Base-by-base conservation (phyloP, 2,797 vertebrate species). In the Pempheris klunzingeri region DNA sequence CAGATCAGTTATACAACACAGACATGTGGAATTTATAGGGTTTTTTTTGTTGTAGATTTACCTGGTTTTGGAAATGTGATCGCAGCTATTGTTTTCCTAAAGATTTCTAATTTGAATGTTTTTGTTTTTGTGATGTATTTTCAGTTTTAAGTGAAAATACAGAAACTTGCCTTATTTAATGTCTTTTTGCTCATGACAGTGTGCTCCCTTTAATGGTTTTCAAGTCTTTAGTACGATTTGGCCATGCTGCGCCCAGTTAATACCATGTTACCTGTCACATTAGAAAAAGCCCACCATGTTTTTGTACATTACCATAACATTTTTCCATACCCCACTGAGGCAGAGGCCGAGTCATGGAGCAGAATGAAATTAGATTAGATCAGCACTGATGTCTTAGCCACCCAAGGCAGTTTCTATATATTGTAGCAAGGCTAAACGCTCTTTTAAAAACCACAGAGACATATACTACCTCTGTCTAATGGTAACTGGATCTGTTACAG, bases 321-420 rank as follows among this genome's bases (percentile, higher is more conserved):
- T 92, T 90, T 92, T 84, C 90, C 87, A 83, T 87, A 83, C 85
- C 85, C 88, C 80, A 71, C 85, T 74, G 81, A 87, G 88, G 84
- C 88, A 87, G 30, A 67, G 83, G 62, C 78, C 22, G 62, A 92
- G 86, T 80, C 87, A 57, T 59, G 83, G 84, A 90, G 86, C 69
- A 82, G 85, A 90, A 92, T 88, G 80, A 89, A 94, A 93, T 94
- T 90, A 90, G 87, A 94, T 94, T 90, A 93, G 85, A 91, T 90
- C 89, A 79, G 84, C 52, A 14, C 82, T 91, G 88, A 93, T 91
- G 88, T 84, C 85, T 77, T 53, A 94, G 91, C 92, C 92, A 93
- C 91, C 92, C 89, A 88, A 79, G 83, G 86, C 88, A 90, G 71
- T 87, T 88, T 90, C 87, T 90, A 71, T 87, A 82, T 79, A 75